phyloP scores from a whole-genome alignment of 2,797 vertebrate species.

The Helicolenus hilgendorfi region DNA sequence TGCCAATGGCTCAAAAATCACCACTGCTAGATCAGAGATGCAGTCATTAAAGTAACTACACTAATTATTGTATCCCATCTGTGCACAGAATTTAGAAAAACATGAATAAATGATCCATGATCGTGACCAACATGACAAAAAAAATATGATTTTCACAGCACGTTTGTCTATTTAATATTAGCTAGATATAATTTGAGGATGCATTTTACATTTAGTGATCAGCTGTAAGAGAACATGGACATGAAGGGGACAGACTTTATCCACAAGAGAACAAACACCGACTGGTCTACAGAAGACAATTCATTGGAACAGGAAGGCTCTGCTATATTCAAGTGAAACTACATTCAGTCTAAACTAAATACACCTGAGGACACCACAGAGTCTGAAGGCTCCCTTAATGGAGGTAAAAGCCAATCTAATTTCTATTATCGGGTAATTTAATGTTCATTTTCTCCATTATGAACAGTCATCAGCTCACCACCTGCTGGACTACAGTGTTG shows the following conservation, averaged over 20 bases:
- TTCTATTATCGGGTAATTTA: slow-evolving; percentile 34
- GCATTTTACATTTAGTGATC: not conserved
- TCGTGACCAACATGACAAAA: not conserved
- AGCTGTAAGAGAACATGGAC: not conserved
- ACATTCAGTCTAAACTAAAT: not conserved
- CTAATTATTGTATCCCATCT: not conserved
- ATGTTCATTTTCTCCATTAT: slow-evolving; percentile 49
- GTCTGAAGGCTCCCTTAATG: not conserved
- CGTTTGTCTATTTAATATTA: not conserved
- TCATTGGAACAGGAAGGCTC: not conserved
- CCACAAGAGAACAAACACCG: not conserved
- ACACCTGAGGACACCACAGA: not conserved
- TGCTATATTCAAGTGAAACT: not conserved
- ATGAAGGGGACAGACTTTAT: not conserved
- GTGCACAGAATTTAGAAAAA: not conserved
- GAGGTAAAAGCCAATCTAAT: slow-evolving; percentile 41
- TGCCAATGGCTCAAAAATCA: not conserved
- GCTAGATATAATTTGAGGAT: not conserved
- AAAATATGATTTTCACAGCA: not conserved
- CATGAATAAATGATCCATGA: not conserved
- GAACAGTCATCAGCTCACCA: slow-evolving; percentile 40
- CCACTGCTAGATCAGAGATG: not conserved
- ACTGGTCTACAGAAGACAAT: not conserved
- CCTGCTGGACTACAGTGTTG: slow-evolving; percentile 40
- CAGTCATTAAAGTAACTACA: not conserved